Evolutionary conservation across 2,113 vertebrate genomes (phyloP).

Genomic region (Loxodonta africana): DNA sequence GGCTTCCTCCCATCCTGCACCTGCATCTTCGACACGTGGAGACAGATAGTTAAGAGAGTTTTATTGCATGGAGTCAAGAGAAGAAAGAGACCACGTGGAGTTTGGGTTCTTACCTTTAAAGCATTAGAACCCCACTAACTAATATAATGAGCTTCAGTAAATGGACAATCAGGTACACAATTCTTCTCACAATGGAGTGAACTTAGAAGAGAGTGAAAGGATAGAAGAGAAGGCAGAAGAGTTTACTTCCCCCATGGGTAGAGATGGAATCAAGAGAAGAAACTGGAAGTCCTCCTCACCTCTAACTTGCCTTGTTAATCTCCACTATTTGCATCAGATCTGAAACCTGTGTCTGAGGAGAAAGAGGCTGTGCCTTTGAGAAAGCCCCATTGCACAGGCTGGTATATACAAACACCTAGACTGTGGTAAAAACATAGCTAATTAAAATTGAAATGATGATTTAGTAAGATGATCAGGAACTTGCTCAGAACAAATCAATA

Average conservation of each 20-base stretch:
- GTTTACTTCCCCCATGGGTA: background rate
- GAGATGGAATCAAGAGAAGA: background rate
- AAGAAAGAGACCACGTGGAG: constrained; percentile 10
- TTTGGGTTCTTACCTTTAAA: constrained; percentile 27
- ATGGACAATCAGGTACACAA: background rate
- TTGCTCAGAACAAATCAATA: background rate
- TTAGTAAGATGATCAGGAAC: background rate
- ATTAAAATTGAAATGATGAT: constrained; percentile 17
- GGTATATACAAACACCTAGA: background rate
- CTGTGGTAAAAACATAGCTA: constrained; percentile 13
- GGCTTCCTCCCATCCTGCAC: background rate
- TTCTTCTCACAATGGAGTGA: background rate
- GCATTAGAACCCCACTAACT: background rate
- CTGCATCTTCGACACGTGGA: background rate
- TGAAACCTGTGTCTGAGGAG: background rate
- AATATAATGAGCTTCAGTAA: constrained; percentile 30
- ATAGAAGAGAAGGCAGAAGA: background rate
- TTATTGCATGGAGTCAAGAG: background rate
- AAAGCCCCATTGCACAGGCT: background rate
- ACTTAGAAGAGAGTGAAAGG: constrained; percentile 40
- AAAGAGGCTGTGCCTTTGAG: background rate
- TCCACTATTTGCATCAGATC: background rate
- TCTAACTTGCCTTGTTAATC: background rate
- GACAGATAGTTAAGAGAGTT: background rate
- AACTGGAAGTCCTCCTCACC: background rate